Conservation (phyloP, 2,797 vertebrate species). For the Dermochelys coriacea region DNA sequence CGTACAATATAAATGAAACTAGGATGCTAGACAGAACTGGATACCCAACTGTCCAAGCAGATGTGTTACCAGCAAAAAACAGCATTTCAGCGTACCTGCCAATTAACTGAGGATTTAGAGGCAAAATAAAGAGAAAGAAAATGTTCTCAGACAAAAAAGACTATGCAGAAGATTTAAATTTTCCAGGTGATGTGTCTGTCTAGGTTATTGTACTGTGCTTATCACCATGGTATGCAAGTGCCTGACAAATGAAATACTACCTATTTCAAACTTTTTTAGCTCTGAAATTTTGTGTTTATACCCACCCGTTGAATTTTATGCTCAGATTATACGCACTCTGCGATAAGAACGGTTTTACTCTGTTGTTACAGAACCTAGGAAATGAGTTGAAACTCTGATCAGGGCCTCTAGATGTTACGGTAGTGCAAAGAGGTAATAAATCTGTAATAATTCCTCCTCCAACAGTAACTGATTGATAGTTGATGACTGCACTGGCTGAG, state of each 20-base stretch:
- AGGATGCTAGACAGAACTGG: background rate
- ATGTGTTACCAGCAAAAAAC: background rate
- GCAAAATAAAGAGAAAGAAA: background rate
- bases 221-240: background rate
- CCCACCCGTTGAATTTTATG: background rate
- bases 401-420: background rate
- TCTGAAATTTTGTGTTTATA: background rate
- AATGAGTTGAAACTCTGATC: rapidly evolving
- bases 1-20: background rate
- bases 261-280: background rate
- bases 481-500: background rate
- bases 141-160: background rate
- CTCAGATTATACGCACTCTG: rapidly evolving
- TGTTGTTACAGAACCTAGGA: background rate
- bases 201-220: background rate
- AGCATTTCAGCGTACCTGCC: background rate
- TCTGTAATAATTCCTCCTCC: background rate
- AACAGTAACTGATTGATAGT: background rate
- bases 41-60: background rate
- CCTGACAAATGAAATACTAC: background rate
- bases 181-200: background rate
- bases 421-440: background rate
- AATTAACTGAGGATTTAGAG: background rate
- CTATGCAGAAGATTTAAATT: background rate
- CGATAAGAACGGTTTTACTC: no score